Percentiles rank a stretch among this genome's conserved stretches.
Evolutionary conservation across 2,113 vertebrate genomes (phyloP).

Genomic region (Panurus biarmicus): DNA sequence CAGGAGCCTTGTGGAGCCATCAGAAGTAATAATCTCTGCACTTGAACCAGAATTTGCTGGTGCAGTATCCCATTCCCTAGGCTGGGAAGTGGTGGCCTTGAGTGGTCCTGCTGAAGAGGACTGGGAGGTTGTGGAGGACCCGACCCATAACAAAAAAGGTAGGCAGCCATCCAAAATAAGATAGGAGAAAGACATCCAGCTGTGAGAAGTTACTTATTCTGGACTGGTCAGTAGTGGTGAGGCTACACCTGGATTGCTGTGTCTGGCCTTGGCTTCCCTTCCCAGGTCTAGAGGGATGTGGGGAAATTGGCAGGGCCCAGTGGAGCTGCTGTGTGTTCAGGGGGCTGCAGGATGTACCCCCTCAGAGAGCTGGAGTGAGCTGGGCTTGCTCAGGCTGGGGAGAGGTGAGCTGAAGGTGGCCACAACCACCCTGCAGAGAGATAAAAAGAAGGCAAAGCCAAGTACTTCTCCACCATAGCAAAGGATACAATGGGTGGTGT

Average conservation of each 20-base stretch:
- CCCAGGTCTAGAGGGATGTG: not conserved
- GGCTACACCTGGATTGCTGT: not conserved
- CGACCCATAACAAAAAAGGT: not conserved
- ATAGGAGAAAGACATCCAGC: not conserved
- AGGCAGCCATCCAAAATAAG: not conserved
- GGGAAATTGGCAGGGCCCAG: not conserved
- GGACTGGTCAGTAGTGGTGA: rapidly evolving
- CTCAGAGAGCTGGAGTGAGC: not conserved
- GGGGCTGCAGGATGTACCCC: not conserved
- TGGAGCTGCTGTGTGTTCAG: not conserved
- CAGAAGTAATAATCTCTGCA: not conserved
- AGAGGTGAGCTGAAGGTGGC: not conserved
- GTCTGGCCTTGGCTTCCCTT: rapidly evolving
- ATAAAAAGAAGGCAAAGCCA: not conserved
- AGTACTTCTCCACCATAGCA: not conserved
- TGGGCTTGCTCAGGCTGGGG: not conserved
- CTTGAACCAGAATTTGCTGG: not conserved
- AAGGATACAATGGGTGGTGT: not conserved
- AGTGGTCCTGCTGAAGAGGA: not conserved
- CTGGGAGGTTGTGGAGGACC: not conserved
- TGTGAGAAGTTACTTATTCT: not conserved
- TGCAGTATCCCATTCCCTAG: not conserved
- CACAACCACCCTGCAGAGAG: not conserved
- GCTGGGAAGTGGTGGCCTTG: not conserved
- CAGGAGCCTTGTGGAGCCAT: not conserved